Base-by-base conservation (phyloP, 2,113 vertebrate species). In the Platysteira castanea region DNA sequence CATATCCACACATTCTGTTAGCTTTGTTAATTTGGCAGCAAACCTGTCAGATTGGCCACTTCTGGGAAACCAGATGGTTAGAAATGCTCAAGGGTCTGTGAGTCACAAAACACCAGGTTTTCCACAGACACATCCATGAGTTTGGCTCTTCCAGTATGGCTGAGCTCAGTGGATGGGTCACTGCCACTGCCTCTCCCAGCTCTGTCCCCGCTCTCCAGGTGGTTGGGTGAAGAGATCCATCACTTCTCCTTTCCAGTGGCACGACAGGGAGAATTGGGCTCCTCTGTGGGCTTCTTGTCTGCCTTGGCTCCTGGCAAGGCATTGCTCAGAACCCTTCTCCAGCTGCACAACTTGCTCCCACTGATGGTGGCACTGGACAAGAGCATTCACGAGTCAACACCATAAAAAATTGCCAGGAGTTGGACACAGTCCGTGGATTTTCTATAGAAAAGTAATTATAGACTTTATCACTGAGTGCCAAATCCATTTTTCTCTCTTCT, bases 401-500 rank as follows among this genome's bases (percentile, higher is more conserved):
- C 39, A 64, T 49, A 70, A 77, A 60, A 95, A 78, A 27, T n/a
- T 11, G 4, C 65, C n/a, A 71, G 52, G 39, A 95, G 17, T 50
- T 7, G 3, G 77, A 56, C 37, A 64, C 47, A 86, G 52, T 75
- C 80, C 0, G 2, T 95, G 92, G 54, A 35, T 79, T 95, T 96
- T 95, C 94, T 95, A 46, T 87, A 20, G 80, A 92, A 86, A 77
- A 46, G 54, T 94, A 96, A 95, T 96, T 93, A 93, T 2, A 81
- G 82, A 60, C 47, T 89, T 93, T 41, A 86, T 71, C 49, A 46
- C 73, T 31, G 49, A 81, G 49, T 91, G 60, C 75, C 92, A 93
- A 52, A 92, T 95, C 78, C 67, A 85, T 75, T 96, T 95, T 68
- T 50, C 35, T 17, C 54, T 95, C 89, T 93, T 92, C 75, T 93